A percentile compares a stretch with the other conserved stretches of the same genome.
Evolutionary conservation across 2,888 invertebrate species (phyloP).

Genomic region (Tachystola acroxantha): DNA sequence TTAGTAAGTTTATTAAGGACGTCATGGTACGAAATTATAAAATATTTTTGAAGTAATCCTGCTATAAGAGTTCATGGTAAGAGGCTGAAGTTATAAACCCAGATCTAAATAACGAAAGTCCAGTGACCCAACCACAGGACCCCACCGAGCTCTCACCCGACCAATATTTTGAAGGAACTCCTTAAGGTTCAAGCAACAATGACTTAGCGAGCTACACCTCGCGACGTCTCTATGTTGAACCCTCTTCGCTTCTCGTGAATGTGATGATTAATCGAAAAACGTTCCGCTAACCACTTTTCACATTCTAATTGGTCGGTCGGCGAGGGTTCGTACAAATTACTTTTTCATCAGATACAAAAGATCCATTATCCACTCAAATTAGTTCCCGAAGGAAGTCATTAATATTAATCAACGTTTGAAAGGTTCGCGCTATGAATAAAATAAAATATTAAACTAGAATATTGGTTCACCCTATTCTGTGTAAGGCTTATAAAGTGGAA

Average conservation of each 20-base stretch:
- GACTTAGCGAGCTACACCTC: conserved; percentile 16
- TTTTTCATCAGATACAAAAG: conserved; percentile 69
- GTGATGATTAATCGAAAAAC: conserved; percentile 53
- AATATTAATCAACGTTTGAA: conserved; percentile 70
- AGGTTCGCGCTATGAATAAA: conserved; percentile 27
- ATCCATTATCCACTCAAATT: conserved; percentile 74
- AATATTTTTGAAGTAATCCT: too few relatives aligned
- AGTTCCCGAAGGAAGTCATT: conserved; percentile 65
- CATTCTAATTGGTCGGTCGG: conserved; percentile 53
- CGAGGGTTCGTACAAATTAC: conserved; percentile 54
- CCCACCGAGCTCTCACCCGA: too few relatives aligned
- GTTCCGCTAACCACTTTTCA: conserved; percentile 35
- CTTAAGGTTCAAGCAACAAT: background rate
- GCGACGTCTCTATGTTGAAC: conserved; percentile 31
- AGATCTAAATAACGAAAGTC: too few relatives aligned
- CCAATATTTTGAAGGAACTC: background rate
- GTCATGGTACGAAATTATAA: too few relatives aligned
- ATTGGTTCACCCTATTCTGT: background rate
- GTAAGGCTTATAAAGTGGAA: too few relatives aligned
- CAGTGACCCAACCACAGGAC: too few relatives aligned
- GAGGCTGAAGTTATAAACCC: too few relatives aligned
- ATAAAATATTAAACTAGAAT: conserved; percentile 6
- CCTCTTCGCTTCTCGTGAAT: conserved; percentile 11
- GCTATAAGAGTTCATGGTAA: too few relatives aligned
- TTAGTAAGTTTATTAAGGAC: too few relatives aligned